Evolutionary conservation across 1,140 invertebrate species (phyloP).

Genomic region (Ctenoplectra terminalis): DNA sequence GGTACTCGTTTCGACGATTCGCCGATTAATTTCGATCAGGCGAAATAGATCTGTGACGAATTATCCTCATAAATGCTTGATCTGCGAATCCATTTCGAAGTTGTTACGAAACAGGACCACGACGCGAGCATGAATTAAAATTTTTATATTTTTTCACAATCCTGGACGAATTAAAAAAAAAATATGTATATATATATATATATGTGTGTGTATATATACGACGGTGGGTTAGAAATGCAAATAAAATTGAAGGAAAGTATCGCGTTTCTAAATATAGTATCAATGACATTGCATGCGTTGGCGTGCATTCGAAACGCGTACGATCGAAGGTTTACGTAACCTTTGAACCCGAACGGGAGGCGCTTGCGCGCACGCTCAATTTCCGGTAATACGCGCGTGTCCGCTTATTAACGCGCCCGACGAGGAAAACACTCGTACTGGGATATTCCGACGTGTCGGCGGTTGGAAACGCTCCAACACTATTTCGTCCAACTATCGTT

Average conservation of each 20-base stretch:
- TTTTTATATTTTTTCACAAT: too few relatives aligned
- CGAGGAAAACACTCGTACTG: conserved; percentile 21
- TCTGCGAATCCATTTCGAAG: background rate
- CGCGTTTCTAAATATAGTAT: background rate
- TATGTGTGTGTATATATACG: too few relatives aligned
- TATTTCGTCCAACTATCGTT: conserved; percentile 7
- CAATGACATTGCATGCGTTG: background rate
- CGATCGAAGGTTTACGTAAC: conserved; percentile 61
- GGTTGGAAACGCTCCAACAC: conserved; percentile 26
- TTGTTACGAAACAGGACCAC: too few relatives aligned
- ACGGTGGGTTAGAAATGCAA: background rate
- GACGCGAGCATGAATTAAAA: too few relatives aligned
- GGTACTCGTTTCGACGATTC: background rate
- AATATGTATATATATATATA: too few relatives aligned
- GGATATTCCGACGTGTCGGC: background rate
- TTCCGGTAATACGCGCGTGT: conserved; percentile 58
- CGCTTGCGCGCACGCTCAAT: conserved; percentile 58
- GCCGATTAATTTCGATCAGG: background rate
- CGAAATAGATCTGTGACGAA: background rate
- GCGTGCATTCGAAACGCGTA: background rate
- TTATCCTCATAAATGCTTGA: background rate
- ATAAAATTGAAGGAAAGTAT: too few relatives aligned
- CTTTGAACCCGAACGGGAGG: conserved; percentile 63
- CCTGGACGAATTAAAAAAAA: too few relatives aligned
- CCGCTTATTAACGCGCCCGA: conserved; percentile 13